Base-by-base conservation (phyloP, 1,140 invertebrate species). In the Dermatophagoides farinae region DNA sequence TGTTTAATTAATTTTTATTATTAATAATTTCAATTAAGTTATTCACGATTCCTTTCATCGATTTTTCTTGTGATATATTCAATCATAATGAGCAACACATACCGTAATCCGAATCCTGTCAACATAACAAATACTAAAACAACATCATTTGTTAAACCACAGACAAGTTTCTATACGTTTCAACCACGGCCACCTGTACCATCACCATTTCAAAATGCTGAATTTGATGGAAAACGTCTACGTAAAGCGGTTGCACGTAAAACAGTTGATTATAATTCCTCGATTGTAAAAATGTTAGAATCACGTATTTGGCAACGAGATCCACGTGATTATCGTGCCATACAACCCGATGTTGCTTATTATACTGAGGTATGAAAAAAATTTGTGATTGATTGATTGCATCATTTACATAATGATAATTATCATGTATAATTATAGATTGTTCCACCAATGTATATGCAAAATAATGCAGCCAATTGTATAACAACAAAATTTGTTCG, bases 221-320 rank as follows among this genome's bases (percentile, higher is more conserved):
- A 55, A 62, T 93, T 92, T 72, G 90, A 95, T 77, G 92, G 91
- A 38, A 95, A 96, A 77, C 79, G 90, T 61, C 78, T 96, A 60
- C 75, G 92, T 66, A 97, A 97, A 76, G 89, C 89, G 63, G 86
- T 95, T 59, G 92, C 96, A 80, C 78, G 92, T 66, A 96, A 95
- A 77, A 97, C 92, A 46, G 88, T 97, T 46, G 93, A 97, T 76
- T 97, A 97, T 73, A 97, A 97, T 78, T 83, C 89, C n/a, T 82
- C 91, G 39, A 84, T 96, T 65, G 85, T 95, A 55, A 88, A 87
- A 70, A 83, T 83, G 67, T 74, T 97, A 66, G 85, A 95, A 78
- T 83, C 84, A 74, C 72, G 62, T 63, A 78, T 95, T 43, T 97
- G 89, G 89, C 89, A 93, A 71, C 74, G 91, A 64, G 90, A 96